phyloP scores from a whole-genome alignment of 2,888 invertebrate species.

The Aphodius sticticus region DNA sequence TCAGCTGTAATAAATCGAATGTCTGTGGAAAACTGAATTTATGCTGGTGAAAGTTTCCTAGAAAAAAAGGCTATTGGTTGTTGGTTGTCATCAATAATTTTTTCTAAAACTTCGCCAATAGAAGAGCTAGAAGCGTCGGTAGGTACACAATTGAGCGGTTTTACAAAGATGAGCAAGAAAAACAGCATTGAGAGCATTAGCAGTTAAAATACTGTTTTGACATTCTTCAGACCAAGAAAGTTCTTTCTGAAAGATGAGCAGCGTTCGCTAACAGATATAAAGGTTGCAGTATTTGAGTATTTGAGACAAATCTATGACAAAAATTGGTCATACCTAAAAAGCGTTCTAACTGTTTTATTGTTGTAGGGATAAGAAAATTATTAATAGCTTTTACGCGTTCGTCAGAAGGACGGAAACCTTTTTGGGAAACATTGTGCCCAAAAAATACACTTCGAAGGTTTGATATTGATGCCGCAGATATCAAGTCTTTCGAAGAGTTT shows the following conservation, averaged over 20 bases:
- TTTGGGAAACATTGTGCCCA: neutral
- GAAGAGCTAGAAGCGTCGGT: constrained; percentile 48
- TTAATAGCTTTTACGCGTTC: neutral
- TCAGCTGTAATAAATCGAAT: constrained; percentile 34
- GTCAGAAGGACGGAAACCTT: neutral
- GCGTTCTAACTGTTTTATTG: neutral
- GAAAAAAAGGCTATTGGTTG: constrained; percentile 56
- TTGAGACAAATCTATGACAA: constrained; percentile 26
- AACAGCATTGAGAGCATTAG: constrained; percentile 36
- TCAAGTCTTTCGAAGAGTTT: constrained; percentile 8
- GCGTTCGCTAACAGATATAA: neutral
- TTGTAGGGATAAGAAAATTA: neutral
- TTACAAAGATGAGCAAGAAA: constrained; percentile 36
- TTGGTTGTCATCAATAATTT: constrained; percentile 44
- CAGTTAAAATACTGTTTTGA: neutral
- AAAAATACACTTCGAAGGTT: constrained; percentile 13
- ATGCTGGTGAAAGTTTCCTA: constrained; percentile 47
- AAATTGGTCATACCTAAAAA: constrained; percentile 5
- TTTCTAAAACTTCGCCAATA: too few species aligned
- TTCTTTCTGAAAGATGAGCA: neutral
- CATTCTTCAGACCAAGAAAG: constrained; percentile 7
- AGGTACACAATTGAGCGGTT: constrained; percentile 45
- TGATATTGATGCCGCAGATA: neutral
- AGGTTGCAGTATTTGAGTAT: neutral
- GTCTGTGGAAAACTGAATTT: constrained; percentile 41